Evolutionary conservation across 2,113 vertebrate species (phyloP).

Genomic region (Talpa occidentalis): DNA sequence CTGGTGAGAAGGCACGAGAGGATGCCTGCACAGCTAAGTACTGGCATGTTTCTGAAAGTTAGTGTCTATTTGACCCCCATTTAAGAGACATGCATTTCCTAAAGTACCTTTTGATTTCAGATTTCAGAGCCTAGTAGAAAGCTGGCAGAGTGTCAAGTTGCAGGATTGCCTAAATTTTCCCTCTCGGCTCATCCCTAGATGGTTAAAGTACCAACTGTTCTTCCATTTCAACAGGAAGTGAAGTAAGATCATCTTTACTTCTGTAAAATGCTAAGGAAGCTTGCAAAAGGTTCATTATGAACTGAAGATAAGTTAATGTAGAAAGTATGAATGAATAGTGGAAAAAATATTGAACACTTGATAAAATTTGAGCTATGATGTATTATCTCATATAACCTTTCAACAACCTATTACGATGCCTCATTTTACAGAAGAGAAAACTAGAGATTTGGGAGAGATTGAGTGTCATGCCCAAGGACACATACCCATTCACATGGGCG

Average conservation of each 20-base stretch:
- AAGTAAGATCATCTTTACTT: slow-evolving; percentile 55
- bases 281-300: slow-evolving; percentile 25
- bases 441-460: neutral
- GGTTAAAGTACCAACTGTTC: neutral
- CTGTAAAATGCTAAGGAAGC: slow-evolving; percentile 30
- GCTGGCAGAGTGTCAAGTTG: neutral
- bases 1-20: neutral
- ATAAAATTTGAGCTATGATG: neutral
- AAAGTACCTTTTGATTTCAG: neutral
- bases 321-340: neutral
- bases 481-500: neutral
- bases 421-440: neutral
- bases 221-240: slow-evolving; percentile 60
- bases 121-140: neutral
- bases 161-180: neutral
- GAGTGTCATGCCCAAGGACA: too few relatives aligned
- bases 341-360: neutral
- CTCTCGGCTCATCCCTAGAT: neutral
- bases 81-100: neutral
- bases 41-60: neutral
- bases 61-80: neutral
- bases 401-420: neutral
- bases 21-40: neutral
- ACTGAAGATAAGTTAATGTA: neutral
- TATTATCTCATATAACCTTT: neutral